These are phyloP conservation scores for Muraenolepis orangiensis DNA, from an alignment of 2,797 vertebrate species.

Conservation along the genomic window DNA sequence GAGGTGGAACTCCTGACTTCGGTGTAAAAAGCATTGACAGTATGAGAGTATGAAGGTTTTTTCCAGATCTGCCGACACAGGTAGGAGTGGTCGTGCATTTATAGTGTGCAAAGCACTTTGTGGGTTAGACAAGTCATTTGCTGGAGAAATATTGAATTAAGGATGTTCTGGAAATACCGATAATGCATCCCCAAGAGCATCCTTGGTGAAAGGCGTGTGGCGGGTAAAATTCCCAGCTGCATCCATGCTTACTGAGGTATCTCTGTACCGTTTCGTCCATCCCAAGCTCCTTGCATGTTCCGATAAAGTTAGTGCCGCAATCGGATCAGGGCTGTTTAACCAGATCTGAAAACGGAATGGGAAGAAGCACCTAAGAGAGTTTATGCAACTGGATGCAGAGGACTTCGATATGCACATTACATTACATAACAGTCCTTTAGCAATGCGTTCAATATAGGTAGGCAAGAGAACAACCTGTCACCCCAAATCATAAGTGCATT, in stretches of 20 bases:
- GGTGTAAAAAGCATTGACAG: constrained; percentile 24
- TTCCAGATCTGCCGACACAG: constrained; percentile 23
- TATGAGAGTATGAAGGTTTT: constrained; percentile 26
- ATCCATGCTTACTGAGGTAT: constrained; percentile 27
- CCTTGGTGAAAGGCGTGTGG: constrained; percentile 31
- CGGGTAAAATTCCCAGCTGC: constrained; percentile 25
- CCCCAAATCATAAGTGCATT: no score
- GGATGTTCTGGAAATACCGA: constrained; percentile 17
- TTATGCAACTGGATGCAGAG: constrained; percentile 28
- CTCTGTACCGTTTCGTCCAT: constrained; percentile 23
- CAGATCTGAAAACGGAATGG: constrained; percentile 22
- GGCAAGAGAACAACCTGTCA: no score
- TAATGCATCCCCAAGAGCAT: constrained; percentile 19
- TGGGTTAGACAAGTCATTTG: constrained; percentile 16
- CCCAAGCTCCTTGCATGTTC: constrained; percentile 22
- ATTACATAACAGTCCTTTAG: no score
- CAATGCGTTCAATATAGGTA: no score
- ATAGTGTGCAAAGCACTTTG: constrained; percentile 26
- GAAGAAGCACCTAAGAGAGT: constrained; percentile 13
- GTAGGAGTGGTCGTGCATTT: constrained; percentile 21
- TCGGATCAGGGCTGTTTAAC: constrained; percentile 10
- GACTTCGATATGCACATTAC: constrained; percentile 24
- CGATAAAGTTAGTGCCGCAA: constrained; percentile 26
- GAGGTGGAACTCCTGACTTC: constrained; percentile 21
- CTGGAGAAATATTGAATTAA: constrained; percentile 22